Base-by-base conservation (phyloP, 2,888 invertebrate species). In the Polydrusus tereticollis region DNA sequence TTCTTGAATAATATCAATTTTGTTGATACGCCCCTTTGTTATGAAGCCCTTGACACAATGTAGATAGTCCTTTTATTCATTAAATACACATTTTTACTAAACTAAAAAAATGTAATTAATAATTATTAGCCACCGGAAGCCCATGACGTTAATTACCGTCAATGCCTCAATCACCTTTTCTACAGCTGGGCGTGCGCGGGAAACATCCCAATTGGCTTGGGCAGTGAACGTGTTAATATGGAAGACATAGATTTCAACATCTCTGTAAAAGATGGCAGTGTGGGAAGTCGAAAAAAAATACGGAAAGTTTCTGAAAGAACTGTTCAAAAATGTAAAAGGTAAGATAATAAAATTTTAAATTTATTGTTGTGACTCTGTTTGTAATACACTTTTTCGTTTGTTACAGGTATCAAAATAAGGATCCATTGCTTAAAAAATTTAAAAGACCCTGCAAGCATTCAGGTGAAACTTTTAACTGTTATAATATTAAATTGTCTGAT, bases 341-440 rank as follows among this genome's bases (percentile, higher is more conserved):
- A 57, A 57, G 8, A 23, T 23, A 57, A 57, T 23, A 57, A 57
- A 26, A 57, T 57, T 23, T 57, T 57, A 26, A 26, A 57, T n/a
- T 57, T 21, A 57, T 23, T 21, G 16, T n/a, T 47, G n/a, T 47
- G 14, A n/a, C 16, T 14, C 12, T 47, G 50, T n/a, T 7, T 47
- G 26, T 26, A 26, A 21, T 47, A 21, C 23, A 21, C n/a, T 47
- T 47, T 26, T 26, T 26, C 26, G 26, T 23, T 47, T 47, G 50
- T 47, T 47, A 2, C 50, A 47, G 50, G 23, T 47, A 47, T 47
- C 20, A 47, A 47, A 14, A 47, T 14, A 47, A 47, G n/a, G 50
- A 47, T 10, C 23, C 50, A n/a, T 47, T 47, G 16, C 50, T 47
- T 47, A 47, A 8, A 47, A 21, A 47, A n/a, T 47, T 20, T 47